Conservation (phyloP, 1,140 invertebrate genomes). For the Telenomus remus region DNA sequence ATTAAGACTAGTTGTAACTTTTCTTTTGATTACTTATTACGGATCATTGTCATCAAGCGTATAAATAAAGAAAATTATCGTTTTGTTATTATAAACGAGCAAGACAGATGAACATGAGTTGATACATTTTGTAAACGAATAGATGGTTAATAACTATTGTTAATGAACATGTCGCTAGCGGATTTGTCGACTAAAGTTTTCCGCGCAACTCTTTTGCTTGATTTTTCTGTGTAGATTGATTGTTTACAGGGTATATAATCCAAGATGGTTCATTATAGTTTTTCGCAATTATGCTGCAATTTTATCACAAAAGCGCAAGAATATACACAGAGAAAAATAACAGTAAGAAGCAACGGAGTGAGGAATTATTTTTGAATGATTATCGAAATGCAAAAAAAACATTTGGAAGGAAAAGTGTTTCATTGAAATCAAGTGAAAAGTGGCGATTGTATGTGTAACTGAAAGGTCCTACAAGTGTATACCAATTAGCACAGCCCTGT, state of each 20-base stretch:
- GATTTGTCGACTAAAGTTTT: slow-evolving; percentile 64
- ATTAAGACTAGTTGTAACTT: slow-evolving; percentile 3
- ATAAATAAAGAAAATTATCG: slow-evolving; percentile 44
- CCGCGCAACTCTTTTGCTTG: slow-evolving; percentile 26
- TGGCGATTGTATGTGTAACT: slow-evolving; percentile 1
- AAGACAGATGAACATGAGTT: slow-evolving; percentile 54
- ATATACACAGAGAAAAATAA: too few species aligned
- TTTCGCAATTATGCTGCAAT: too few species aligned
- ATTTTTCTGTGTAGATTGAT: slow-evolving; percentile 22
- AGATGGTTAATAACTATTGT: slow-evolving; percentile 71
- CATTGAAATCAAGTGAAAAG: neutral
- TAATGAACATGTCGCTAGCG: slow-evolving; percentile 70
- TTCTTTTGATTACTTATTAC: slow-evolving; percentile 20
- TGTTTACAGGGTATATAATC: slow-evolving; percentile 46
- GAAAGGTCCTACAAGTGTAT: slow-evolving; percentile 2
- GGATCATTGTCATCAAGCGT: slow-evolving; percentile 61
- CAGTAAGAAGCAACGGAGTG: too few species aligned
- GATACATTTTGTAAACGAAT: slow-evolving; percentile 63
- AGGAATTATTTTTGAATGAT: too few species aligned
- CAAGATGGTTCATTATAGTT: neutral
- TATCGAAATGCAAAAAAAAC: too few species aligned
- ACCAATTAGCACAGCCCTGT: slow-evolving; percentile 26
- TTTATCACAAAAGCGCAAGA: too few species aligned
- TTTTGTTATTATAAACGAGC: slow-evolving; percentile 68
- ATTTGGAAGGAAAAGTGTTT: too few species aligned